These are phyloP conservation scores for Pseudotriccus pelzelni DNA, from an alignment of 2,797 vertebrate species.

Conservation along the genomic window DNA sequence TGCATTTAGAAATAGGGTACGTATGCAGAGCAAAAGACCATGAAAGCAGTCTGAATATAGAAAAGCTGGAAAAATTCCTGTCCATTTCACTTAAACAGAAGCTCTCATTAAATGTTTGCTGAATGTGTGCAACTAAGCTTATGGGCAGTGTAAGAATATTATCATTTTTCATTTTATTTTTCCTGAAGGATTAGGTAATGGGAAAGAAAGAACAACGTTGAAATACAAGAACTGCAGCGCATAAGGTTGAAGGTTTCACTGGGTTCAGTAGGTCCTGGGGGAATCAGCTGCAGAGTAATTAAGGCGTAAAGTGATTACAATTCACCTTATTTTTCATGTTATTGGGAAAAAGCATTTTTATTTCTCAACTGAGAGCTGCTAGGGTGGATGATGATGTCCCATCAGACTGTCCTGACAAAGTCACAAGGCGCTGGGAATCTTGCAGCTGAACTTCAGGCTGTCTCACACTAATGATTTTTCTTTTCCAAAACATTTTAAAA, in stretches of 20 bases:
- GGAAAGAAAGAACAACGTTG: not conserved
- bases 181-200: not conserved
- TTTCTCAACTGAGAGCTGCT: not conserved
- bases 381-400: not conserved
- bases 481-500: not conserved
- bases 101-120: not conserved
- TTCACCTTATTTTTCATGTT: not conserved
- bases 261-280: not conserved
- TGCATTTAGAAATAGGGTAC: constrained; percentile 28
- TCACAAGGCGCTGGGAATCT: not conserved
- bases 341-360: not conserved
- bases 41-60: not conserved
- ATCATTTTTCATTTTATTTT: not conserved
- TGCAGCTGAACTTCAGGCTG: not conserved
- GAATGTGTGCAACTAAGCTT: not conserved
- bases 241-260: not conserved
- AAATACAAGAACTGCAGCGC: not conserved
- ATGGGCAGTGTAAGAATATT: not conserved
- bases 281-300: not conserved
- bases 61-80: not conserved
- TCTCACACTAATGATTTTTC: not conserved
- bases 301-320: not conserved
- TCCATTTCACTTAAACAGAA: not conserved
- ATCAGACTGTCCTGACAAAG: not conserved
- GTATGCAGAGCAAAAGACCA: constrained; percentile 7